Evolutionary conservation across 2,888 invertebrate species (phyloP).

Genomic region (Conomelus anceps): DNA sequence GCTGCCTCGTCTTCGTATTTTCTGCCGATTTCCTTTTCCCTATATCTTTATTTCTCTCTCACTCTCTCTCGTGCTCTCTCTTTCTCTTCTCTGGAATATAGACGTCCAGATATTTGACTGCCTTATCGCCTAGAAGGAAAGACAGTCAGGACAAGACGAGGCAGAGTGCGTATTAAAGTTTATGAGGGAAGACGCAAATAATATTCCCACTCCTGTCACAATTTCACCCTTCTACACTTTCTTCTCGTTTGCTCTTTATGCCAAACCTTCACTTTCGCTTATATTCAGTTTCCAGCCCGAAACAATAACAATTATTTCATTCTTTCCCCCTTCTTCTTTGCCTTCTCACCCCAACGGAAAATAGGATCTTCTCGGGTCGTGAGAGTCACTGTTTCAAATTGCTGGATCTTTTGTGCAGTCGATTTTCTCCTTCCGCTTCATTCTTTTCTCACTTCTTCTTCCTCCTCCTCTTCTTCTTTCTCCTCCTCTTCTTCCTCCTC

Average conservation of each 20-base stretch:
- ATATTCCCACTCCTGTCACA: neutral
- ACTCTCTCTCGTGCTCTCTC: neutral
- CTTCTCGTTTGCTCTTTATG: neutral
- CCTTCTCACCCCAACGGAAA: too few species aligned
- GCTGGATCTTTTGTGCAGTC: slow-evolving; percentile 5
- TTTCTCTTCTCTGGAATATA: neutral
- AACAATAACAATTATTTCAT: neutral
- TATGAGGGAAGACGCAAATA: neutral
- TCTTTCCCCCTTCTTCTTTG: neutral
- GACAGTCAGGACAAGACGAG: too few species aligned
- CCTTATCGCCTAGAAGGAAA: neutral
- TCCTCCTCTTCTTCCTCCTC: neutral
- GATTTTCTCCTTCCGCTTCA: slow-evolving; percentile 2
- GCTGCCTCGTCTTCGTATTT: neutral
- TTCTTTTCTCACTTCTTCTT: slow-evolving; percentile 21
- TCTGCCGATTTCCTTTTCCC: neutral
- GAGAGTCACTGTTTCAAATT: neutral
- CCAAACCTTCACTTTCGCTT: neutral
- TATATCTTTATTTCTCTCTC: neutral
- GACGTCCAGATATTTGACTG: neutral
- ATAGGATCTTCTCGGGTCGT: slow-evolving; percentile 3
- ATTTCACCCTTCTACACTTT: neutral
- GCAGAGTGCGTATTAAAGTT: neutral
- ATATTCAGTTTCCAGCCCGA: neutral
- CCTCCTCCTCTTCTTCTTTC: slow-evolving; percentile 4